Conservation (phyloP, 2,888 invertebrate species). For the Pheosia gnoma region DNA sequence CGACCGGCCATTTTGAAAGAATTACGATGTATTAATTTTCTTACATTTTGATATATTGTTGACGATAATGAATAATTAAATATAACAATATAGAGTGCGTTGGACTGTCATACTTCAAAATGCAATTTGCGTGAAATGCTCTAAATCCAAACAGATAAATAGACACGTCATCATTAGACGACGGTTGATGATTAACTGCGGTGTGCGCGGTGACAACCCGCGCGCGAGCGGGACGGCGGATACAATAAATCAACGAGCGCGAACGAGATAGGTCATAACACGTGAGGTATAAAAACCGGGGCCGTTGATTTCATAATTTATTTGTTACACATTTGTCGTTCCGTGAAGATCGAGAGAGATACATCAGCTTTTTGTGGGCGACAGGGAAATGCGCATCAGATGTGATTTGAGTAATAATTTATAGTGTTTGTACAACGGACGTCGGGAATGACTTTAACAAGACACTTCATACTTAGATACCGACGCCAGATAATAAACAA, state of each 20-base stretch:
- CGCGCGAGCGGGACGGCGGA: conserved; percentile 52
- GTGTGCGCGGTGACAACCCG: conserved; percentile 63
- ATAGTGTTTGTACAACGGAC: conserved; percentile 76
- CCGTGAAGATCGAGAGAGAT: conserved; percentile 82
- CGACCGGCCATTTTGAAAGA: conserved; percentile 35
- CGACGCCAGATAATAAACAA: conserved; percentile 45
- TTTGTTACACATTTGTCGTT: conserved; percentile 84
- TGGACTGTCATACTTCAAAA: conserved; percentile 65
- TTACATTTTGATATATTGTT: conserved; percentile 36
- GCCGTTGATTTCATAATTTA: conserved; percentile 83
- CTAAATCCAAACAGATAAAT: conserved; percentile 68
- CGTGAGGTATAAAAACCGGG: conserved; percentile 75
- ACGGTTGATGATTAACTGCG: conserved; percentile 75
- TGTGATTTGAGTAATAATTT: conserved; percentile 82
- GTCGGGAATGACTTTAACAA: conserved; percentile 73
- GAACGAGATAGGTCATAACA: conserved; percentile 56
- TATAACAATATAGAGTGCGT: conserved; percentile 55
- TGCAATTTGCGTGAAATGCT: conserved; percentile 66
- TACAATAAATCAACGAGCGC: conserved; percentile 39
- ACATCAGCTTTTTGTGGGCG: conserved; percentile 80
- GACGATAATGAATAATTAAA: conserved; percentile 50
- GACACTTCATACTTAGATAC: conserved; percentile 44
- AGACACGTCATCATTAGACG: conserved; percentile 75
- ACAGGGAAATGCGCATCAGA: conserved; percentile 78
- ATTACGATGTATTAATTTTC: conserved; percentile 39